A percentile compares a stretch with the other conserved stretches of the same genome.
Conservation (phyloP, 2,888 invertebrate species). For the Harpagoxenus sublaevis region DNA sequence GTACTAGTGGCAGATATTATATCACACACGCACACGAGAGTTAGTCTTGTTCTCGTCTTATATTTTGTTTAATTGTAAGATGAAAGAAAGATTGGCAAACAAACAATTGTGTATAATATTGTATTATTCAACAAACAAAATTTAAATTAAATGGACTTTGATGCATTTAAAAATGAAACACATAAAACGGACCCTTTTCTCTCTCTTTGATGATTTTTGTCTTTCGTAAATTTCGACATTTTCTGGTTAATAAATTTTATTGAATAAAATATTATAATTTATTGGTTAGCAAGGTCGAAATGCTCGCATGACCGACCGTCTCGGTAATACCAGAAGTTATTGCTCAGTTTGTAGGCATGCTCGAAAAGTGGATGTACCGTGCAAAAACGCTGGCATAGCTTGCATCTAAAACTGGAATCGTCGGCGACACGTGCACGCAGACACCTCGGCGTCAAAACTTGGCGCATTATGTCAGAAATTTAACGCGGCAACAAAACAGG, state of each 20-base stretch:
- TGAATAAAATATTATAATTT: neutral
- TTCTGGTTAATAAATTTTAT: constrained; percentile 27
- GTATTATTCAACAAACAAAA: neutral
- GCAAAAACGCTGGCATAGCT: constrained; percentile 74
- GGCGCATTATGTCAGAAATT: constrained; percentile 79
- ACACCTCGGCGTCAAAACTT: constrained; percentile 83
- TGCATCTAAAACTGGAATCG: constrained; percentile 80
- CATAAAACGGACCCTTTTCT: neutral
- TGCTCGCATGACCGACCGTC: neutral
- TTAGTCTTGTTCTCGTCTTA: neutral
- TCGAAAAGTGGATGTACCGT: constrained; percentile 58
- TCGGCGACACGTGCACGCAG: constrained; percentile 80
- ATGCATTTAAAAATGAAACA: neutral
- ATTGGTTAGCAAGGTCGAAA: constrained; percentile 4
- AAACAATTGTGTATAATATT: neutral
- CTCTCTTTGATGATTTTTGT: neutral
- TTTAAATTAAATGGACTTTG: neutral
- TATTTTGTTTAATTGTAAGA: neutral
- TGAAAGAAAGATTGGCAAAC: neutral
- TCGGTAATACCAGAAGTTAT: constrained; percentile 5
- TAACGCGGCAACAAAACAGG: constrained; percentile 38
- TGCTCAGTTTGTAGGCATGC: constrained; percentile 13
- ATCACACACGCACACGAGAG: neutral
- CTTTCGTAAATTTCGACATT: constrained; percentile 2
- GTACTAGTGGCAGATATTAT: constrained; percentile 26